Conservation (phyloP, 2,888 invertebrate species). For the Protodeltote pygarga region DNA sequence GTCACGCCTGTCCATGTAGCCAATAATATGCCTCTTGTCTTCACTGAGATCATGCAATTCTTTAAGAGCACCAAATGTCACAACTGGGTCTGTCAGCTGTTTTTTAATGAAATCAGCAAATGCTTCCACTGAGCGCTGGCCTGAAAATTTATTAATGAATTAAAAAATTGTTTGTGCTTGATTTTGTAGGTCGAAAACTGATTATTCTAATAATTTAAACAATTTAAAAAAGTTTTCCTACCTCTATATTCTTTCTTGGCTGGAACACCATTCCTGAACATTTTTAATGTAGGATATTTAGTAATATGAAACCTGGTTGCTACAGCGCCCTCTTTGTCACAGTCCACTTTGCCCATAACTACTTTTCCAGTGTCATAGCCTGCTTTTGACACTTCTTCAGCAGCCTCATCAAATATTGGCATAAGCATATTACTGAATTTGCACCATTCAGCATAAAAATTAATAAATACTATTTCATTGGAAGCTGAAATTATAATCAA, state of each 20-base stretch:
- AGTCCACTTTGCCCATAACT: constrained; percentile 98
- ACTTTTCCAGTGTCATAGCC: constrained; percentile 94
- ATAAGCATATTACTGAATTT: constrained; percentile 98
- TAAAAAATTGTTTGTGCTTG: not conserved
- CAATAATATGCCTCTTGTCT: constrained; percentile 95
- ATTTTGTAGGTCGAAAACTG: no score
- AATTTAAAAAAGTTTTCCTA: constrained; percentile 69
- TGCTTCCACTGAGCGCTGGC: constrained; percentile 95
- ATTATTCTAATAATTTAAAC: no score
- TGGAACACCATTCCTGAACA: constrained; percentile 96
- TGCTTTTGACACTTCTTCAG: constrained; percentile 92
- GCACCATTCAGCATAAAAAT: constrained; percentile 99
- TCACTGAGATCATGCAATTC: constrained; percentile 92
- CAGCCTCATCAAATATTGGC: constrained; percentile 98
- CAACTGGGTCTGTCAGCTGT: constrained; percentile 94
- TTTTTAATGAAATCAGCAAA: constrained; percentile 95
- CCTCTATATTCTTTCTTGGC: constrained; percentile 97
- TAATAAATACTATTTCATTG: constrained; percentile 98
- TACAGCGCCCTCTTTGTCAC: constrained; percentile 96
- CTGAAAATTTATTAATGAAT: constrained; percentile 49
- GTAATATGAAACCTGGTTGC: constrained; percentile 97
- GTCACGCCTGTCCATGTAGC: constrained; percentile 94
- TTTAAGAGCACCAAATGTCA: constrained; percentile 90
- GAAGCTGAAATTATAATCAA: constrained; percentile 89
- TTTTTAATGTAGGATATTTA: constrained; percentile 99